Base-by-base conservation (phyloP, 2,113 vertebrate species). In the Columbina picui region DNA sequence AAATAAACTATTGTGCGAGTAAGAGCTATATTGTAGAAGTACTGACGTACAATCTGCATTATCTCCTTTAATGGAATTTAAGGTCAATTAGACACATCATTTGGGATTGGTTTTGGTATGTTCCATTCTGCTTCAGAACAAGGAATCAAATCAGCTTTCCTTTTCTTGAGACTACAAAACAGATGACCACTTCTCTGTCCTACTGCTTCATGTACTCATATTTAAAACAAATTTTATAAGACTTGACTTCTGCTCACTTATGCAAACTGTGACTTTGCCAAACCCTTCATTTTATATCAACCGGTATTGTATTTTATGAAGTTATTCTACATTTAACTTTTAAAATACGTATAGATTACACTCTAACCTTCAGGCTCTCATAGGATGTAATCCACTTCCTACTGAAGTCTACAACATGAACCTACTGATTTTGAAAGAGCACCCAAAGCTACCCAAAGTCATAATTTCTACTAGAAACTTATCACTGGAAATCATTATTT, bases 401-500 rank as follows among this genome's bases (percentile, higher is more conserved):
- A 45, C 22, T 20, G 7, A 90, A 90, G 64, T 25, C 36, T 29
- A 5, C 38, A 79, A 26, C 29, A 83, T 20, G 23, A 70, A 61
- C 38, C 84, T 45, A 61, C 30, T 34, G 29, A 87, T 73, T 94
- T 18, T 80, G 63, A 76, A 94, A 93, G 39, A 2, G 3, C 27
- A 80, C 39, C 1, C 0, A 75, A 7, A 81, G 43, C 22, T 68
- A 89, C 10, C 6, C 55, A 47, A 79, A 87, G 53, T 19, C 5
- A 1, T 77, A 76, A 93, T 63, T 93, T 90, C 55, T 76, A 69
- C 68, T 74, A 50, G 55, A 88, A 96, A 74, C 15, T 57, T 85
- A 70, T 63, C 39, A 38, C 29, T 56, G 59, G 45, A 83, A 95
- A 85, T 74, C 87, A 94, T 80, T 90, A 59, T 60, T 94, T 92